These are phyloP conservation scores for Achatina immaculata DNA, from an alignment of 1,140 invertebrate genomes.

Conservation along the genomic window DNA sequence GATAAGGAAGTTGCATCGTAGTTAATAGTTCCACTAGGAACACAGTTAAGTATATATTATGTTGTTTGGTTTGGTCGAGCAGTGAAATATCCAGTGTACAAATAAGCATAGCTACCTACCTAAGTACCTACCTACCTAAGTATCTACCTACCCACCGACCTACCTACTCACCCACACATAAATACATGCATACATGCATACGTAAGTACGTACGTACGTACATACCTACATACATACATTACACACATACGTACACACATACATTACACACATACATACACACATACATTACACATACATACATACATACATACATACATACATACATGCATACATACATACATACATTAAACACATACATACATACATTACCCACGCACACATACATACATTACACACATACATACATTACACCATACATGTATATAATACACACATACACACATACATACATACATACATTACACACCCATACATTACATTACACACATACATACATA, in stretches of 20 bases:
- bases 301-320: slow-evolving; percentile 21
- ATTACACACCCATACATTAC: background rate
- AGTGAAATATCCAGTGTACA: background rate
- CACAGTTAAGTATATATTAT: too few relatives aligned
- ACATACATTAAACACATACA: background rate
- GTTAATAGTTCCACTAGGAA: too few relatives aligned
- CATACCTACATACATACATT: too few relatives aligned
- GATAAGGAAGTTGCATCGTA: too few relatives aligned
- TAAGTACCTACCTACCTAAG: too few relatives aligned
- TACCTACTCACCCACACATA: too few relatives aligned
- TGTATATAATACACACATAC: too few relatives aligned
- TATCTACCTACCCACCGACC: too few relatives aligned
- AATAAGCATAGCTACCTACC: background rate
- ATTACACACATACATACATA: background rate
- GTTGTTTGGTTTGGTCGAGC: too few relatives aligned
- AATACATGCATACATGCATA: slow-evolving; percentile 15
- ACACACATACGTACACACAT: too few relatives aligned
- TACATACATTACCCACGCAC: background rate
- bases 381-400: background rate
- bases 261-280: too few relatives aligned
- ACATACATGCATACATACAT: slow-evolving; percentile 17
- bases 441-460: background rate
- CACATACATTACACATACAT: slow-evolving; percentile 23
- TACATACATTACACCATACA: background rate
- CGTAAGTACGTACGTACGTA: slow-evolving; percentile 11